Conservation (phyloP, 2,797 vertebrate species). For the Chelonia mydas region DNA sequence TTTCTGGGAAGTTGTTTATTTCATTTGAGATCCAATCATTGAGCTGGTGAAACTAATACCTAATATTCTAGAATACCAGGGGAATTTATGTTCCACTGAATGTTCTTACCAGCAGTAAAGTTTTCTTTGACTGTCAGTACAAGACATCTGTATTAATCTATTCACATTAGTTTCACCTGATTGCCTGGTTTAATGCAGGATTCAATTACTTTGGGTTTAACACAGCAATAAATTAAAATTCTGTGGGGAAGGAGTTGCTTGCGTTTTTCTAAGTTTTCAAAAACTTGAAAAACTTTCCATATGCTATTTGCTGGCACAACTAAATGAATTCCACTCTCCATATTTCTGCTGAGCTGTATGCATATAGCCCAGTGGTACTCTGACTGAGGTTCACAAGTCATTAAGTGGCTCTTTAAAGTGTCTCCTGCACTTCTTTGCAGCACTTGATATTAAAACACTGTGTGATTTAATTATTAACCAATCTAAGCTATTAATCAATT, state of each 20-base stretch:
- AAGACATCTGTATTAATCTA: slow-evolving; percentile 37
- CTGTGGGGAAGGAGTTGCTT: not conserved
- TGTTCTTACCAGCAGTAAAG: slow-evolving; percentile 19
- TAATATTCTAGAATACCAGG: not conserved
- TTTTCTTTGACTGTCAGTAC: slow-evolving; percentile 34
- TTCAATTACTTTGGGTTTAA: slow-evolving; percentile 61
- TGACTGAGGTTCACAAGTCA: not conserved
- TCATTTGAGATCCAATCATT: not conserved
- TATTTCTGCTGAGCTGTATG: not conserved
- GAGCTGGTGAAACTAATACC: not conserved
- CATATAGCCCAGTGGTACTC: not conserved
- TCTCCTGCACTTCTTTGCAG: not conserved
- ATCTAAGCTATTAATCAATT: not conserved
- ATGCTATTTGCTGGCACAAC: not conserved
- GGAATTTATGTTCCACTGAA: slow-evolving; percentile 2
- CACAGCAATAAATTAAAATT: slow-evolving; percentile 53
- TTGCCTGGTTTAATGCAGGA: slow-evolving; percentile 55
- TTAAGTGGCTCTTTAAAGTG: not conserved
- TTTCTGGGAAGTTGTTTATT: slow-evolving; percentile 14
- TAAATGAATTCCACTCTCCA: not conserved
- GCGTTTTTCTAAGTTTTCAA: slow-evolving; percentile 37
- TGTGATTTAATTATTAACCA: not conserved
- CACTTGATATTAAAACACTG: not conserved
- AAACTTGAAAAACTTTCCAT: not conserved
- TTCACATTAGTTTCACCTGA: slow-evolving; percentile 66